A percentile compares a stretch with the other conserved stretches of the same genome.
These are phyloP conservation scores for Calephelis nemesis DNA, from an alignment of 1,140 invertebrate species.

Conservation along the genomic window DNA sequence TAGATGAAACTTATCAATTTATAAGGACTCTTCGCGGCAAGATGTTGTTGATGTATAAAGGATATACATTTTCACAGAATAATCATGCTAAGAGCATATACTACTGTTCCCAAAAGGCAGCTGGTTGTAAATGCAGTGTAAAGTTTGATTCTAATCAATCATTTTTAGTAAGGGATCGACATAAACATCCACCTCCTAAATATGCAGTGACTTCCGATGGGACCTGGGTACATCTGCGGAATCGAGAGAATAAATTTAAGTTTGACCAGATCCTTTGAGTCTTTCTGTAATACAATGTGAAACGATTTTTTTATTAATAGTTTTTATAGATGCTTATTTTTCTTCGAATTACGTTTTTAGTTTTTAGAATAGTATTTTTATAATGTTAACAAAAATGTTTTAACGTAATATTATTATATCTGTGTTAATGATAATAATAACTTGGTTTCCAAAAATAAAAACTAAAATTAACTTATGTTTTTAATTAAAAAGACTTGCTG, in stretches of 20 bases:
- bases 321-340: too few species aligned
- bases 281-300: too few species aligned
- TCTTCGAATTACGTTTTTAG: too few species aligned
- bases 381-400: too few species aligned
- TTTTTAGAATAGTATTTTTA: too few species aligned
- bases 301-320: too few species aligned
- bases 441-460: too few species aligned
- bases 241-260: slow-evolving; percentile 1
- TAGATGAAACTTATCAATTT: slow-evolving; percentile 31
- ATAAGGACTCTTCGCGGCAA: slow-evolving; percentile 42
- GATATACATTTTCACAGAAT: slow-evolving; percentile 40
- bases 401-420: too few species aligned
- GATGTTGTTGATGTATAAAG: slow-evolving; percentile 42
- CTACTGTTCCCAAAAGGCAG: slow-evolving; percentile 51
- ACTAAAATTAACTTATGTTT: too few species aligned
- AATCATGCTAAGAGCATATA: slow-evolving; percentile 38
- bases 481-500: too few species aligned
- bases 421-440: too few species aligned
- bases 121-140: slow-evolving; percentile 41
- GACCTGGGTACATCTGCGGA: slow-evolving; percentile 30
- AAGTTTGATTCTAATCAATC: slow-evolving; percentile 40
- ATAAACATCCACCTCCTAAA: slow-evolving; percentile 44
- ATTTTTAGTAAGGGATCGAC: slow-evolving; percentile 26
- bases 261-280: too few species aligned
- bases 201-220: slow-evolving; percentile 36